Conservation (phyloP, 2,888 invertebrate genomes). For the Willowsia nigromaculata region DNA sequence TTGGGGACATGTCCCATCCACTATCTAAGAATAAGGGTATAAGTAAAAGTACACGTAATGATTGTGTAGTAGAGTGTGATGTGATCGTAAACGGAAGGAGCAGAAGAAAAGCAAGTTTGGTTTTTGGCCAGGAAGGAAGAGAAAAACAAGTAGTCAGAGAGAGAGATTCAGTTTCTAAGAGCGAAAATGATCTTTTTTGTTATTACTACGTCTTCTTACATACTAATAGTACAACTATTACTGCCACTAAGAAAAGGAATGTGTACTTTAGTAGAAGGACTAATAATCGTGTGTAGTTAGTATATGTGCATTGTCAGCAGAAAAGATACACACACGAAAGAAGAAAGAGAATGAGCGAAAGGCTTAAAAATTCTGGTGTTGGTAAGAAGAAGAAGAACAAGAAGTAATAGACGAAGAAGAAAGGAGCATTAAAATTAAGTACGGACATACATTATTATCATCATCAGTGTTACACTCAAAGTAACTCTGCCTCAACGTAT, state of each 20-base stretch:
- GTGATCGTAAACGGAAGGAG: slow-evolving; percentile 19
- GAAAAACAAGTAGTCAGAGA: slow-evolving; percentile 1
- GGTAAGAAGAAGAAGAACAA: slow-evolving; percentile 8
- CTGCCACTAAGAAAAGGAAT: neutral
- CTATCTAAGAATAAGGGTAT: neutral
- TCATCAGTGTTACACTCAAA: slow-evolving; percentile 13
- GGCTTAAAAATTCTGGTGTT: slow-evolving; percentile 21
- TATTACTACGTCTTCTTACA: neutral
- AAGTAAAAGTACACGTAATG: slow-evolving; percentile 12
- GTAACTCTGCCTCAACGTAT: neutral
- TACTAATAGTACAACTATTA: neutral
- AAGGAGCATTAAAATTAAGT: slow-evolving; percentile 54
- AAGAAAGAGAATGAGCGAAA: neutral
- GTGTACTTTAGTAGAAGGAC: neutral
- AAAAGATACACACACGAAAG: neutral
- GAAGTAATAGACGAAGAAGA: neutral
- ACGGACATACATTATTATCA: slow-evolving; percentile 46
- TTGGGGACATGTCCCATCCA: neutral
- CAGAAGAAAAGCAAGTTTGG: slow-evolving; percentile 7
- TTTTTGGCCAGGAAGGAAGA: slow-evolving; percentile 41
- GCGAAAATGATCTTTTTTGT: slow-evolving; percentile 29
- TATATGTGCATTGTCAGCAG: slow-evolving; percentile 16
- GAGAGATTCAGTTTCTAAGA: slow-evolving; percentile 10
- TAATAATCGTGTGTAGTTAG: slow-evolving; percentile 26
- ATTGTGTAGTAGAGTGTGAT: neutral